phyloP scores from a whole-genome alignment of 2,113 vertebrate species.

The Pipa parva region DNA sequence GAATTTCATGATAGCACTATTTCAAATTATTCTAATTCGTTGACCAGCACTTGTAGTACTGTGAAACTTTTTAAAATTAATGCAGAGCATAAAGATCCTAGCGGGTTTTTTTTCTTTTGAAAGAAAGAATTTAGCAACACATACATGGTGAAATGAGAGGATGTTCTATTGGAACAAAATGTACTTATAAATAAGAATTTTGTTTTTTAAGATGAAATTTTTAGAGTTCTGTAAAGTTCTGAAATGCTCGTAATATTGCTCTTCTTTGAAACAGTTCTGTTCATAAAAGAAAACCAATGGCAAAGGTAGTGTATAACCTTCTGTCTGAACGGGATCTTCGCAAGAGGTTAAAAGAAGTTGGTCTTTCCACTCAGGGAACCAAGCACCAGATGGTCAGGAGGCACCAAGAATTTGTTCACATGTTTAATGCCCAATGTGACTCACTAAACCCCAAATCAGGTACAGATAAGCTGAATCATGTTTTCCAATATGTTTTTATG shows the following conservation, averaged over 20 bases:
- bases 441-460: constrained; percentile 82
- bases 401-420: constrained; percentile 82
- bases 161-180: too few species aligned
- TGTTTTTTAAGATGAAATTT: not conserved
- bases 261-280: constrained; percentile 57
- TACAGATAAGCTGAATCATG: constrained; percentile 38
- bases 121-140: too few species aligned
- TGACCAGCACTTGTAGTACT: too few species aligned
- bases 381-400: constrained; percentile 79
- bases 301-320: constrained; percentile 86
- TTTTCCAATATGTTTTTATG: too few species aligned
- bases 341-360: constrained; percentile 74
- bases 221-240: not conserved
- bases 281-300: constrained; percentile 67
- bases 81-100: too few species aligned
- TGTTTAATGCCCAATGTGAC: constrained; percentile 90
- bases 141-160: too few species aligned
- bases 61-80: too few species aligned
- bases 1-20: too few species aligned
- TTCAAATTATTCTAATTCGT: too few species aligned
- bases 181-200: not conserved
- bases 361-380: constrained; percentile 72
- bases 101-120: too few species aligned
- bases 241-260: not conserved
- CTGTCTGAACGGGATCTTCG: constrained; percentile 79